These are phyloP conservation scores for Cheilosia pagana DNA, from an alignment of 2,888 invertebrate species.

Conservation along the genomic window DNA sequence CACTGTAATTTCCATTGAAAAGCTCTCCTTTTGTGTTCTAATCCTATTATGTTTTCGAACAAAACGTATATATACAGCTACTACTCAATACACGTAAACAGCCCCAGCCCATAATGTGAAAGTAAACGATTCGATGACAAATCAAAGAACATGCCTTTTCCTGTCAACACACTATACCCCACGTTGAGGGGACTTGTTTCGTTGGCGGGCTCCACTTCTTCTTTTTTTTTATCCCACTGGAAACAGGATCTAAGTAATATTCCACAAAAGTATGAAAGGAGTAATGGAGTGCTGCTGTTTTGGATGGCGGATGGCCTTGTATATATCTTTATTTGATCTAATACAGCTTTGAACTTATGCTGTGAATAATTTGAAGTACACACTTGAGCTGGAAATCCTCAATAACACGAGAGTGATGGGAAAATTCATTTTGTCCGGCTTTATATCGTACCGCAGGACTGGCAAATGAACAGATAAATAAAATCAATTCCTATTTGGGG, in stretches of 20 bases:
- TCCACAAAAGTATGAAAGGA: slow-evolving; percentile 9
- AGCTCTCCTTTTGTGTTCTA: slow-evolving; percentile 2
- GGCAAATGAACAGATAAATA: slow-evolving; percentile 42
- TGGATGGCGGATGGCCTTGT: neutral
- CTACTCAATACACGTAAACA: neutral
- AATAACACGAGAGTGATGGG: slow-evolving; percentile 16
- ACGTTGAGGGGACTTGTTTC: slow-evolving; percentile 32
- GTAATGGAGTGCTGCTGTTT: slow-evolving; percentile 27
- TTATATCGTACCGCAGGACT: slow-evolving; percentile 2
- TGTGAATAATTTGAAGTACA: slow-evolving; percentile 32
- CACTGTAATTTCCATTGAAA: slow-evolving; percentile 6
- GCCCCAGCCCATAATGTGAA: neutral
- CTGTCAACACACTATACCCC: slow-evolving; percentile 18
- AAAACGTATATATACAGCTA: neutral
- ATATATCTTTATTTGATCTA: slow-evolving; percentile 20
- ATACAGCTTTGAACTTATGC: slow-evolving; percentile 10
- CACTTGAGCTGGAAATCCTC: slow-evolving; percentile 25
- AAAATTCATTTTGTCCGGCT: neutral
- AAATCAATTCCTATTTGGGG: slow-evolving; percentile 12
- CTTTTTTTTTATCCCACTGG: too few relatives aligned
- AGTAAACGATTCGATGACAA: slow-evolving; percentile 25
- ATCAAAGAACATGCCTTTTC: slow-evolving; percentile 24
- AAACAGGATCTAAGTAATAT: slow-evolving; percentile 26
- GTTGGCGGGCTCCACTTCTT: slow-evolving; percentile 9
- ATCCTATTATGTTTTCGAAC: slow-evolving; percentile 25